Percentiles rank a stretch among this genome's conserved stretches.
phyloP scores from a whole-genome alignment of 2,888 invertebrate genomes.

The Malthinus seriepunctatus region DNA sequence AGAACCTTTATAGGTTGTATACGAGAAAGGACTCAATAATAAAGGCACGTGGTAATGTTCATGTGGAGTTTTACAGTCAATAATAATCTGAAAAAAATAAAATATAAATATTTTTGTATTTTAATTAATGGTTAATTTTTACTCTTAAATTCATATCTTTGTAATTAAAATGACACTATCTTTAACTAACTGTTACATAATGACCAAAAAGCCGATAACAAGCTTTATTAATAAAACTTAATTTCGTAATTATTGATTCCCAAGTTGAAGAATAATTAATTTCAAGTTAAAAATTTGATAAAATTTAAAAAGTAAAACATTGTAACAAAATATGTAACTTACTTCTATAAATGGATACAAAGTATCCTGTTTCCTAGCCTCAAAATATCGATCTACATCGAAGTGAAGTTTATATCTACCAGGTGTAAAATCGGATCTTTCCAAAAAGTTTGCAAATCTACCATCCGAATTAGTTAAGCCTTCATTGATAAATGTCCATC shows the following conservation, averaged over 20 bases:
- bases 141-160: background rate
- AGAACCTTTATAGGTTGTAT: slow-evolving; percentile 75
- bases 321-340: slow-evolving; percentile 31
- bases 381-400: slow-evolving; percentile 73
- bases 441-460: slow-evolving; percentile 65
- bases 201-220: too few species aligned
- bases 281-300: background rate
- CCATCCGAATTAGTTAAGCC: slow-evolving; percentile 69
- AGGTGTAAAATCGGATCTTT: slow-evolving; percentile 61
- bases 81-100: slow-evolving; percentile 64
- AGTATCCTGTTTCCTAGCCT: slow-evolving; percentile 61
- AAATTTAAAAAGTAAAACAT: background rate
- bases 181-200: background rate
- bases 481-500: slow-evolving; percentile 71
- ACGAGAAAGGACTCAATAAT: slow-evolving; percentile 75
- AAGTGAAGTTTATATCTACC: slow-evolving; percentile 78
- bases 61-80: slow-evolving; percentile 64
- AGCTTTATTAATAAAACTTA: too few species aligned
- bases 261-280: background rate
- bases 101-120: background rate
- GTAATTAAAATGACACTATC: background rate
- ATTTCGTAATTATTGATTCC: too few species aligned
- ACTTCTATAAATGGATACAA: slow-evolving; percentile 81
- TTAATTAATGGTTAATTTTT: background rate
- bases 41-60: slow-evolving; percentile 78